phyloP scores from a whole-genome alignment of 2,113 vertebrate genomes.

The Dromaius novaehollandiae region DNA sequence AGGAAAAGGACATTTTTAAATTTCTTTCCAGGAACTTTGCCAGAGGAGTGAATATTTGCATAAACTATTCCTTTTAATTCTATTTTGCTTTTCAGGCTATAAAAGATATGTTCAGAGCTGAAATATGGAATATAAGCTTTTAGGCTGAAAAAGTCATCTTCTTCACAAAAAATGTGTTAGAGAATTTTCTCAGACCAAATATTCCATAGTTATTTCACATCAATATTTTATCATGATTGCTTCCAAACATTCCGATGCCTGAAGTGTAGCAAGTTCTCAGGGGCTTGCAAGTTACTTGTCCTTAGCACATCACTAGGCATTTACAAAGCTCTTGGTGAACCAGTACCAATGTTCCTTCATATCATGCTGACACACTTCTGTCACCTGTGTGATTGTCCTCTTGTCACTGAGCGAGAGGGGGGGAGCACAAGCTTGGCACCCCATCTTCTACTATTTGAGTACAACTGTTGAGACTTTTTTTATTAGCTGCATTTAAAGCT shows the following conservation, averaged over 20 bases:
- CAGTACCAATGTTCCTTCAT: not conserved
- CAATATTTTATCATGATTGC: not conserved
- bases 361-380: not conserved
- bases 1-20: constrained; percentile 17
- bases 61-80: not conserved
- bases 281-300: not conserved
- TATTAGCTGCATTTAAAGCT: not conserved
- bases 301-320: not conserved
- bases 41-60: not conserved
- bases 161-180: not conserved
- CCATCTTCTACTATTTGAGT: not conserved
- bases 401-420: not conserved
- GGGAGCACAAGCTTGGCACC: not conserved
- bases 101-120: not conserved
- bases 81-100: not conserved
- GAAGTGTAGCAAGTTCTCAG: not conserved
- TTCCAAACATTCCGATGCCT: constrained; percentile 18
- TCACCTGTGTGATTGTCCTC: not conserved
- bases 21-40: not conserved
- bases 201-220: constrained; percentile 8
- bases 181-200: constrained; percentile 28
- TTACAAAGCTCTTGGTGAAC: not conserved
- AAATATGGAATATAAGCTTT: not conserved
- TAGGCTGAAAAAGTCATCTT: not conserved
- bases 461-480: not conserved